Conservation (phyloP, 2,888 invertebrate genomes). For the Thyatira batis region DNA sequence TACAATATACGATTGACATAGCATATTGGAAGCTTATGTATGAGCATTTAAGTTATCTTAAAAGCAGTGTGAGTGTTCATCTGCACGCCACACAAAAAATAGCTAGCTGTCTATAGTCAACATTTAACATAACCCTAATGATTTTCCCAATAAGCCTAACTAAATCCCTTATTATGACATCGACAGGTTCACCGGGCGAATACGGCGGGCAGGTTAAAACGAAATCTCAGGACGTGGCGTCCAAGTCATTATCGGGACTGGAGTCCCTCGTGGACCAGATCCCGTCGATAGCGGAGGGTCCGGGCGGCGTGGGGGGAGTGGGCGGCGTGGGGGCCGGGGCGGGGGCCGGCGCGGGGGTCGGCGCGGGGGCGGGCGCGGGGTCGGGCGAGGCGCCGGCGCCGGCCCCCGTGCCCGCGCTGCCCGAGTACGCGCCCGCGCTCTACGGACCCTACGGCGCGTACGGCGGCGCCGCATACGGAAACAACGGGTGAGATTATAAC, state of each 20-base stretch:
- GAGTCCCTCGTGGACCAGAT: conserved; percentile 96
- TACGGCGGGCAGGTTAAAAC: conserved; percentile 72
- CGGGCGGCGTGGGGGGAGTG: conserved; percentile 40
- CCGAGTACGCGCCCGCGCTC: conserved; percentile 56
- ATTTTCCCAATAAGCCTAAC: too few species aligned
- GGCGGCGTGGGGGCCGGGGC: conserved; percentile 78
- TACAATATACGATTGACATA: too few species aligned
- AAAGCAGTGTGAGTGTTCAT: too few species aligned
- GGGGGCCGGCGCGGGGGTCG: conserved; percentile 21
- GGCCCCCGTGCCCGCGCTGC: conserved; percentile 41
- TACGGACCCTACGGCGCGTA: conserved; percentile 68
- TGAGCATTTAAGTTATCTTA: too few species aligned
- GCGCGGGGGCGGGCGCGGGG: conserved; percentile 20
- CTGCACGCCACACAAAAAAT: too few species aligned
- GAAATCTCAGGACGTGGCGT: conserved; percentile 88
- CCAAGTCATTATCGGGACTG: conserved; percentile 92
- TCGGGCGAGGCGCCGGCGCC: conserved; percentile 29
- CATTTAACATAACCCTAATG: too few species aligned
- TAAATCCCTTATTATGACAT: too few species aligned
- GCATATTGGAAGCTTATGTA: too few species aligned
- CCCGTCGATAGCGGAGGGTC: conserved; percentile 91
- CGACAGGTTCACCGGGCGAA: conserved; percentile 62
- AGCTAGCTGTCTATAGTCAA: too few species aligned
- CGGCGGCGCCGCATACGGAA: conserved; percentile 57
- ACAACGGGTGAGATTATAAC: too few species aligned